phyloP scores from a whole-genome alignment of 2,888 invertebrate species.

The Agrotis clavis region DNA sequence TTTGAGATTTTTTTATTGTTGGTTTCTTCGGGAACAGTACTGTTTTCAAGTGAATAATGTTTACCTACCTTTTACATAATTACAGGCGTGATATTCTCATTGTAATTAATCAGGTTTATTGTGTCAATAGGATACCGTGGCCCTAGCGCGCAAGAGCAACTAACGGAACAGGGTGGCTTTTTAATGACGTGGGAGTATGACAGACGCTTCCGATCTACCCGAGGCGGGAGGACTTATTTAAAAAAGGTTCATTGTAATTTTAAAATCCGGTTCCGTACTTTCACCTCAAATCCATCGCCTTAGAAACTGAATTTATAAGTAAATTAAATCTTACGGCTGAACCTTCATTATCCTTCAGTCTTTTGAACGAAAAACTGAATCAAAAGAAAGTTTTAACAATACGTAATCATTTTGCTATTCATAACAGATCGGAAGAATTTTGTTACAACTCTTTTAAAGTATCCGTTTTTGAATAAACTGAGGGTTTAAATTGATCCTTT shows the following conservation, averaged over 20 bases:
- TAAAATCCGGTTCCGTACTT: neutral
- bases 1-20: no score
- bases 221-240: no score
- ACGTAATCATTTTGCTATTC: conserved; percentile 42
- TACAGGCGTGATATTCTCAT: neutral
- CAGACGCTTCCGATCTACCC: no score
- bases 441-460: conserved; percentile 7
- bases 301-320: conserved; percentile 22
- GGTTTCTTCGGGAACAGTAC: no score
- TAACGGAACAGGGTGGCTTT: no score
- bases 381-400: conserved; percentile 56
- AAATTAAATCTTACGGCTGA: conserved; percentile 32
- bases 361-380: conserved; percentile 45
- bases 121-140: no score
- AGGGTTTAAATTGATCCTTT: neutral
- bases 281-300: conserved; percentile 12
- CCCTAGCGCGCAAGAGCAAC: no score
- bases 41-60: no score
- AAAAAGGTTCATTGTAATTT: neutral
- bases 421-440: conserved; percentile 12
- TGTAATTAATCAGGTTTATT: neutral
- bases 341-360: conserved; percentile 35
- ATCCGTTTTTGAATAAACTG: neutral
- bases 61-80: neutral
- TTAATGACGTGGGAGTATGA: no score